Conservation (phyloP, 2,113 vertebrate genomes). For the Phrynosoma platyrhinos region DNA sequence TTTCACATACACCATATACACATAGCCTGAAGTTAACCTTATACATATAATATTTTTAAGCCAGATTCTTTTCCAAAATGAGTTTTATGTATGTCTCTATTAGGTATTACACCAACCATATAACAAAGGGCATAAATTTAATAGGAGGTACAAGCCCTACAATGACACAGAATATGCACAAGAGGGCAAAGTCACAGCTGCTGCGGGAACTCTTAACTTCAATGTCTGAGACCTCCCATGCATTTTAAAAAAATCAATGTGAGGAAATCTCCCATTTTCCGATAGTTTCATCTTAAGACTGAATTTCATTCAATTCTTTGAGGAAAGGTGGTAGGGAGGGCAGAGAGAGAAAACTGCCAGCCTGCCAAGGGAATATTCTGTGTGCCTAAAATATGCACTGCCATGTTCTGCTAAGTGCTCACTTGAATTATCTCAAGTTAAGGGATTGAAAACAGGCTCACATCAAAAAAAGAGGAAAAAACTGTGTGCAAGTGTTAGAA, state of each 20-base stretch:
- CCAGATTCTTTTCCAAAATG: fast-evolving
- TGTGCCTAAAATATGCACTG: neutral
- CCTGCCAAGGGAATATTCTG: slow-evolving; percentile 50
- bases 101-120: neutral
- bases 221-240: slow-evolving; percentile 46
- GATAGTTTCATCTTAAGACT: neutral
- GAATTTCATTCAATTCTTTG: slow-evolving; percentile 53
- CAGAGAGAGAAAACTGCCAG: slow-evolving; percentile 33
- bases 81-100: fast-evolving
- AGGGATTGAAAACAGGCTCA: neutral
- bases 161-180: slow-evolving; percentile 26
- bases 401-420: slow-evolving; percentile 47
- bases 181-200: slow-evolving; percentile 63
- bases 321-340: neutral
- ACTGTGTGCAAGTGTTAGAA: neutral
- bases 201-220: slow-evolving; percentile 71
- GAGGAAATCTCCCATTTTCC: slow-evolving; percentile 57
- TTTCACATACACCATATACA: too few species aligned
- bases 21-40: too few species aligned
- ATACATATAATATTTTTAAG: too few species aligned
- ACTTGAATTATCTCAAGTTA: slow-evolving; percentile 49
- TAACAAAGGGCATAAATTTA: slow-evolving; percentile 26
- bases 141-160: slow-evolving; percentile 31
- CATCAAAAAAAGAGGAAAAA: slow-evolving; percentile 12
- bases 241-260: slow-evolving; percentile 7